A percentile compares a stretch with the other conserved stretches of the same genome.
phyloP scores from a whole-genome alignment of 1,140 invertebrate species.

The Caenorhabditis remanei region DNA sequence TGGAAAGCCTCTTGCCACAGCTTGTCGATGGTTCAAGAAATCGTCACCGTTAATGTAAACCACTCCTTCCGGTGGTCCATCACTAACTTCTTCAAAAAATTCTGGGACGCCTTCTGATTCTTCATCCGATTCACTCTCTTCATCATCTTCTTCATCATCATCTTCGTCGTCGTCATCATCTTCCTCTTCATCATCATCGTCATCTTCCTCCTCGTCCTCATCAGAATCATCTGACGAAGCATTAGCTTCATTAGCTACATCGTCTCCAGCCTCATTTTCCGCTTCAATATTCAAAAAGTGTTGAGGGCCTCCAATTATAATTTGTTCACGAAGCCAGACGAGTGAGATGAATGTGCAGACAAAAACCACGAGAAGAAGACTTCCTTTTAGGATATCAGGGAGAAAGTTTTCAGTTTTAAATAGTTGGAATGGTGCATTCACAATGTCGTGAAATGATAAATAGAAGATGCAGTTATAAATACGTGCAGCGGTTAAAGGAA shows the following conservation, averaged over 20 bases:
- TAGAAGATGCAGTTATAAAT: slow-evolving; percentile 66
- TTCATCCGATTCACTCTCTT: slow-evolving; percentile 1
- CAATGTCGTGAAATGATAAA: slow-evolving; percentile 54
- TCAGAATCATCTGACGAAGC: slow-evolving; percentile 55
- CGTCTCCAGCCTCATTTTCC: slow-evolving; percentile 22
- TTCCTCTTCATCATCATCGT: slow-evolving; percentile 75
- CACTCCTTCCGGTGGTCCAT: neutral
- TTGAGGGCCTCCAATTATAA: slow-evolving; percentile 94
- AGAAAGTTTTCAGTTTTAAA: slow-evolving; percentile 72
- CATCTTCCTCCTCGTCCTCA: slow-evolving; percentile 68
- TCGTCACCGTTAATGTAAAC: neutral
- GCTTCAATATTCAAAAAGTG: slow-evolving; percentile 80
- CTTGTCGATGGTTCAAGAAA: slow-evolving; percentile 13
- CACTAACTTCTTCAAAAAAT: slow-evolving; percentile 11
- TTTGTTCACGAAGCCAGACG: slow-evolving; percentile 97
- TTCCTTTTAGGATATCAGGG: slow-evolving; percentile 67
- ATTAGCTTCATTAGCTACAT: slow-evolving; percentile 46
- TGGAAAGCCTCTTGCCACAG: neutral
- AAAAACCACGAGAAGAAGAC: slow-evolving; percentile 82
- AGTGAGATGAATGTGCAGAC: slow-evolving; percentile 97
- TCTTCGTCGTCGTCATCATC: slow-evolving; percentile 53
- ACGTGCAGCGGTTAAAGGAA: slow-evolving; percentile 91
- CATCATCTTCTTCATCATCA: slow-evolving; percentile 31
- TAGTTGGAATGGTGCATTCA: slow-evolving; percentile 88
- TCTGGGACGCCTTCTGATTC: neutral